phyloP scores from a whole-genome alignment of 2,113 vertebrate species.

The Xiphophorus couchianus region DNA sequence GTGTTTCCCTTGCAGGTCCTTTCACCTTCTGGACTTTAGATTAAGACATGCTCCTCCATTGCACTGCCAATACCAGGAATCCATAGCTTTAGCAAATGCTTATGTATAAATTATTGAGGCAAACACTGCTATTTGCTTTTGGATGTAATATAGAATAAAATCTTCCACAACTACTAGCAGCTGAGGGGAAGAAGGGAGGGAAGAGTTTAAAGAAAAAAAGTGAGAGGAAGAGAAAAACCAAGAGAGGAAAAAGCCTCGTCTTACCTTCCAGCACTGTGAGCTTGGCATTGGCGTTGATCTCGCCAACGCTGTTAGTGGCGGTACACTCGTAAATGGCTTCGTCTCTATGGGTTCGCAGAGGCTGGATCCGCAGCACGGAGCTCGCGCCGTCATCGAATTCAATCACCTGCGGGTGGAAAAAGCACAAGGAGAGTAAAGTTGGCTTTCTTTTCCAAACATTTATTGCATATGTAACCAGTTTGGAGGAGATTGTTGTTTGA shows the following conservation, averaged over 20 bases:
- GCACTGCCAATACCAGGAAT: conserved; percentile 39
- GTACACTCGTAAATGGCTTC: conserved; percentile 99
- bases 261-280: conserved; percentile 98
- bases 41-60: conserved; percentile 35
- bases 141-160: conserved; percentile 23
- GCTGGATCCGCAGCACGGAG: conserved; percentile 98
- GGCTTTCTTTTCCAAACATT: conserved; percentile 13
- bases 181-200: neutral
- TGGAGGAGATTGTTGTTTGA: neutral
- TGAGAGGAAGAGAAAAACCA: conserved; percentile 19
- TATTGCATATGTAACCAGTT: conserved; percentile 8
- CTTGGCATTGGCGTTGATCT: conserved; percentile 97
- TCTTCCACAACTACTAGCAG: conserved; percentile 1
- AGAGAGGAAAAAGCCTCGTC: conserved; percentile 19
- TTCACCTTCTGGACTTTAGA: conserved; percentile 26
- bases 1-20: conserved; percentile 23
- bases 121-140: conserved; percentile 42
- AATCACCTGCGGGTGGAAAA: conserved; percentile 84
- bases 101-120: conserved; percentile 50
- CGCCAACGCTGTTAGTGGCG: conserved; percentile 90
- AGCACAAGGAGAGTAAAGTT: neutral
- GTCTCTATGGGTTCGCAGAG: conserved; percentile 92
- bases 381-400: conserved; percentile 98
- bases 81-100: conserved; percentile 39
- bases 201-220: neutral